Evolutionary conservation across 1,140 invertebrate genomes (phyloP), one percentile per base, ranked within the genome.

Genomic region (Drosophila ogumai): DNA sequence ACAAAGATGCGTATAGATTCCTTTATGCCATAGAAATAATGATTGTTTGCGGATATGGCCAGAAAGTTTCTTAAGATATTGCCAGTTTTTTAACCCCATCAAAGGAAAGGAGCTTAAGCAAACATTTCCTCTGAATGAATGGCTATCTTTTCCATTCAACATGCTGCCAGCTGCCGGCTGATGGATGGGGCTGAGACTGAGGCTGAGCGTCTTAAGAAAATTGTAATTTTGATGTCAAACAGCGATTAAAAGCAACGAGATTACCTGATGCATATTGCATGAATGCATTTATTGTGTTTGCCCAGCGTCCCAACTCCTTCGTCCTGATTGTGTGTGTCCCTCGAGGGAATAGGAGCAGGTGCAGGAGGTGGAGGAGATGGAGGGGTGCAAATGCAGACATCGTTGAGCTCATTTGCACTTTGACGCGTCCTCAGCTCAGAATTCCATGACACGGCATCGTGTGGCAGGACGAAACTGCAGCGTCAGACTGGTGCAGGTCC

Each of bases 231-330:
- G 90, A 91, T 91, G 90, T 81, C 84, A 91, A 91, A 91, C 90
- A 91, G 81, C 85, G 90, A 91, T 91, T 91, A 91, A 91, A 91
- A 88, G 85, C 77, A 90, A 90, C 90, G 80, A 90, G 90, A 91
- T 91, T 91, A 91, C 90, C 81, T 90, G 67, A 59, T 91, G 85
- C 85, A 88, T 88, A 88, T 84, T 88, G 85, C 85, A 88, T 88
- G 85, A 88, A 88, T 79, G 77, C 85, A 88, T 90, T 88, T 73
- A 56, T 76, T 64, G 59, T 87, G 84, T 82, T 88, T 87, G 79
- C 79, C 68, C 61, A 81, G 47, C 59, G 49, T 36, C 22, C 22
- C 72, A 49, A 41, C 49, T 55, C 36, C 36, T 47, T 72, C 52
- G 54, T 43, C 66, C 36, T 72, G 25, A 32, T 47, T 44, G 19